A percentile compares a stretch with the other conserved stretches of the same genome.
Conservation (phyloP, 2,888 invertebrate genomes). For the Agriopis leucophaearia region DNA sequence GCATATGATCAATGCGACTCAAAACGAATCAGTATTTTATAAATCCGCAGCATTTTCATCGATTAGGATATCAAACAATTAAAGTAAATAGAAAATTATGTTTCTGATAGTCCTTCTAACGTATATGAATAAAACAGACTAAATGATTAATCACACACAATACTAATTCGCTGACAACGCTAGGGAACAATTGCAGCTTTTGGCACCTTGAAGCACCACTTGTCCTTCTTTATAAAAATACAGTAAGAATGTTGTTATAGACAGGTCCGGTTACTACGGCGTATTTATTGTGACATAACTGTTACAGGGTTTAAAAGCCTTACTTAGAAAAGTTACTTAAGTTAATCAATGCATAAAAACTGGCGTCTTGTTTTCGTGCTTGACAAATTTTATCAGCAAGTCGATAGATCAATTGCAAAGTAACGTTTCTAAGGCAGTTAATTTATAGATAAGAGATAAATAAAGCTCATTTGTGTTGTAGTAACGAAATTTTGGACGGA, state of each 20-base stretch:
- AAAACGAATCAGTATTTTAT: no score
- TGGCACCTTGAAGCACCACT: constrained; percentile 37
- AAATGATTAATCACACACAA: neutral
- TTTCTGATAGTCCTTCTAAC: neutral
- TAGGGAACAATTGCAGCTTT: constrained; percentile 9
- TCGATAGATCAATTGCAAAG: no score
- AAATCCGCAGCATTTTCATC: no score
- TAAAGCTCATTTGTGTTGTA: constrained; percentile 33
- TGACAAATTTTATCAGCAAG: no score
- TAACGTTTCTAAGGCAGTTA: neutral
- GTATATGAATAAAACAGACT: neutral
- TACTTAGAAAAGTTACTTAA: no score
- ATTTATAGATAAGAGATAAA: constrained; percentile 1
- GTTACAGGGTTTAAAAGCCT: no score
- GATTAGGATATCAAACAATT: no score
- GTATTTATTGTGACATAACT: neutral
- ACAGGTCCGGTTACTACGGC: neutral
- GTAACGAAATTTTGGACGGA: constrained; percentile 77
- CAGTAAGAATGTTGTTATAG: neutral
- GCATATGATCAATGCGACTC: no score
- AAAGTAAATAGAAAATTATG: neutral
- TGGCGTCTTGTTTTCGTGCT: no score
- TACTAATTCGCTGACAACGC: neutral
- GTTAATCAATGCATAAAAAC: no score
- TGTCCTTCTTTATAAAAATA: constrained; percentile 25